These are phyloP conservation scores for Penaeus japonicus DNA, from an alignment of 1,140 invertebrate genomes.

Conservation along the genomic window DNA sequence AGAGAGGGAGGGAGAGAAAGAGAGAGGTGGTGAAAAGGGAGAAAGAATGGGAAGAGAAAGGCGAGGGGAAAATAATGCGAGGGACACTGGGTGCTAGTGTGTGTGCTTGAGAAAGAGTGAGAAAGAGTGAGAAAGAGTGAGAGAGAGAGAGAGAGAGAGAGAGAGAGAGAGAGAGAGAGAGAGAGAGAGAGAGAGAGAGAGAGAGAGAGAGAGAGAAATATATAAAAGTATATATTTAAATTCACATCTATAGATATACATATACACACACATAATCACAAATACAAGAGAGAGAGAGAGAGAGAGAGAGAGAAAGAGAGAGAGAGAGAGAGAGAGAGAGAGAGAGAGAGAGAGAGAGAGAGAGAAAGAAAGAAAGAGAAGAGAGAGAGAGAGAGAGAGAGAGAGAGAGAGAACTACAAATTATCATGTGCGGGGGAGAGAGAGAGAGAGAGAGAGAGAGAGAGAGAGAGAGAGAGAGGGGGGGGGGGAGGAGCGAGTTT, in stretches of 20 bases:
- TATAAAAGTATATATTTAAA: too few species aligned
- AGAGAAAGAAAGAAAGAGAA: not conserved
- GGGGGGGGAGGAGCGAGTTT: too few species aligned
- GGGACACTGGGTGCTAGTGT: not conserved
- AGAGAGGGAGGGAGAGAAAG: not conserved
- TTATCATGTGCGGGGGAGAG: not conserved
- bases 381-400: not conserved
- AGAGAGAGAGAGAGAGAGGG: too few species aligned
- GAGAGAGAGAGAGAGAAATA: too few species aligned
- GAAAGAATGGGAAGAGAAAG: not conserved
- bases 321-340: too few species aligned
- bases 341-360: not conserved
- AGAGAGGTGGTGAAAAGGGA: slow-evolving; percentile 9
- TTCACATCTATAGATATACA: too few species aligned
- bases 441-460: too few species aligned
- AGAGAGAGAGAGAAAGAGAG: too few species aligned
- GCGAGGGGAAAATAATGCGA: not conserved
- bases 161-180: slow-evolving; percentile 14
- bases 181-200: not conserved
- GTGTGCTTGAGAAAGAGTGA: not conserved
- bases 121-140: not conserved
- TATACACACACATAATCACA: too few species aligned
- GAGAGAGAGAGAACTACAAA: not conserved
- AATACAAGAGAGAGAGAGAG: too few species aligned
- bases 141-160: not conserved